Conservation (phyloP, 2,888 invertebrate species). For the Synergus gifuensis region DNA sequence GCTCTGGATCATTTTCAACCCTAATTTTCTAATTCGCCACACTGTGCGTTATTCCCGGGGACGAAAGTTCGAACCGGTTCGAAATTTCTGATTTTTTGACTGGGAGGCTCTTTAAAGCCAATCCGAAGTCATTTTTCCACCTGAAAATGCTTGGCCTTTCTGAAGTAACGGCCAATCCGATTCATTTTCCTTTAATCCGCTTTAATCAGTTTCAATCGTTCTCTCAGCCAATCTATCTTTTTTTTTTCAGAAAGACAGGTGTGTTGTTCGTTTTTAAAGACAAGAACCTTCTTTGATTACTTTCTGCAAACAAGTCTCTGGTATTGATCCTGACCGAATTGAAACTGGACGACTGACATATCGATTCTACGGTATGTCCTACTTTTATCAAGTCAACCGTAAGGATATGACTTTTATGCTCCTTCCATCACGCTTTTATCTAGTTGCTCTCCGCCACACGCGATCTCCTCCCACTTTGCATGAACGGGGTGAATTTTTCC, state of each 20-base stretch:
- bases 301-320: constrained; percentile 7
- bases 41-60: no score
- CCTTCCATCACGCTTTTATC: constrained; percentile 50
- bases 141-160: no score
- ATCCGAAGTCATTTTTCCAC: no score
- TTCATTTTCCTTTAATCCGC: neutral
- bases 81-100: no score
- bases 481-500: constrained; percentile 16
- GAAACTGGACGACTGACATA: constrained; percentile 71
- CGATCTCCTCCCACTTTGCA: constrained; percentile 43
- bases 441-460: constrained; percentile 52
- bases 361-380: constrained; percentile 70
- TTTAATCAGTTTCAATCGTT: neutral
- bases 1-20: no score
- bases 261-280: neutral
- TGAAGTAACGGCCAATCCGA: neutral
- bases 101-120: no score
- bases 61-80: no score
- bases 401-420: constrained; percentile 57
- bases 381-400: constrained; percentile 67
- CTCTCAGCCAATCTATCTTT: neutral
- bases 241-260: neutral
- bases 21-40: no score
- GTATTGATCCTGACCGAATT: constrained; percentile 60
- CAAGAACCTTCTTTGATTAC: neutral